Percentiles rank a stretch among this genome's conserved stretches.
Conservation (phyloP, 2,113 vertebrate species). For the Narcine bancroftii region DNA sequence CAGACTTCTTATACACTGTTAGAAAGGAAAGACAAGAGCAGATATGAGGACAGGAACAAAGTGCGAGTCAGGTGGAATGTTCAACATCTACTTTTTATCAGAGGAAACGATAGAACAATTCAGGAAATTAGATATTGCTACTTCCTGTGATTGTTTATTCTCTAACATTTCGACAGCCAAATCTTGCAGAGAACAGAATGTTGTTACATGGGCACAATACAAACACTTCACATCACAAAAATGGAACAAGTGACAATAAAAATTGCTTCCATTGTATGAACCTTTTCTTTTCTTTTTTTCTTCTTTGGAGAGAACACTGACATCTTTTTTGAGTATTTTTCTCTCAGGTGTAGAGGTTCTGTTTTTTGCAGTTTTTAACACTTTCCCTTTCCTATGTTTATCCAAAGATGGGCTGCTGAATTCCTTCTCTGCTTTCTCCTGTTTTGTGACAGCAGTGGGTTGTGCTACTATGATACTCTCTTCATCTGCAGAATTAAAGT, state of each 20-base stretch:
- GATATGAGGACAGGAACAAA: conserved; percentile 40
- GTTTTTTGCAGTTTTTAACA: conserved; percentile 73
- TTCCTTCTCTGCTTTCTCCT: conserved; percentile 67
- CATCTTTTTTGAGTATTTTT: conserved; percentile 85
- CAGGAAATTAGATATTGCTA: conserved; percentile 27
- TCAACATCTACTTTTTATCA: neutral
- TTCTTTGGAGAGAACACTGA: conserved; percentile 81
- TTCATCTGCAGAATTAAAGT: conserved; percentile 78
- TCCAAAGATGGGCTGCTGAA: conserved; percentile 69
- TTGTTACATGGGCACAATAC: conserved; percentile 39
- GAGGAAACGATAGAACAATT: conserved; percentile 23
- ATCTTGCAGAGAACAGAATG: conserved; percentile 42
- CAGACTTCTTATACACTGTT: conserved; percentile 95
- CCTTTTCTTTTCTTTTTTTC: conserved; percentile 99
- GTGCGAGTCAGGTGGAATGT: conserved; percentile 18
- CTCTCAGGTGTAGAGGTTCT: conserved; percentile 90
- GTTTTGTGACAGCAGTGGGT: conserved; percentile 80
- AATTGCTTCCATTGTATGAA: conserved; percentile 54
- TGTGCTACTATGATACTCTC: conserved; percentile 90
- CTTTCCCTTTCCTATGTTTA: conserved; percentile 80
- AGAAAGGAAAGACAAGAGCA: conserved; percentile 53
- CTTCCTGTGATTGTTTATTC: conserved; percentile 32
- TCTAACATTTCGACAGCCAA: conserved; percentile 41
- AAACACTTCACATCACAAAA: conserved; percentile 45
- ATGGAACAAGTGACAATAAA: conserved; percentile 39